These are phyloP conservation scores for Rotaria socialis DNA, from an alignment of 2,888 invertebrate genomes.

Conservation along the genomic window DNA sequence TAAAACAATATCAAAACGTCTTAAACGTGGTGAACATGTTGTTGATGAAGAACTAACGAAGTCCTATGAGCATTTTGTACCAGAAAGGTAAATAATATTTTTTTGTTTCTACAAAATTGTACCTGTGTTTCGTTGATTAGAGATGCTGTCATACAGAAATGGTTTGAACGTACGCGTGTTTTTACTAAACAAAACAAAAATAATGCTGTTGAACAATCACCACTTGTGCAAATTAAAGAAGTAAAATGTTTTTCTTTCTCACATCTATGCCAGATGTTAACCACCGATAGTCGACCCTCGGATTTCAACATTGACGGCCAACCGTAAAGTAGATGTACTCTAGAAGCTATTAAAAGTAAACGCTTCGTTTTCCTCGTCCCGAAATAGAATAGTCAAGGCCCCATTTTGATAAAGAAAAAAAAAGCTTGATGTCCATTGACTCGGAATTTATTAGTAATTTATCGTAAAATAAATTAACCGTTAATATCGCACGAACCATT, in stretches of 20 bases:
- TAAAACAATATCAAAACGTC: background rate
- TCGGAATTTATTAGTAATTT: too few species aligned
- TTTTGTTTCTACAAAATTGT: background rate
- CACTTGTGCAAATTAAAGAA: background rate
- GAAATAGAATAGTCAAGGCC: too few species aligned
- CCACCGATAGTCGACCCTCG: too few species aligned
- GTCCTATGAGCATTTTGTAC: background rate
- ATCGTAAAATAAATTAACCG: too few species aligned
- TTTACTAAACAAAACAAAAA: background rate
- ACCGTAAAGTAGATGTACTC: too few species aligned
- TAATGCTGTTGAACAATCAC: slow-evolving; percentile 11
- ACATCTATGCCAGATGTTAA: too few species aligned
- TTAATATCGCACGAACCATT: too few species aligned
- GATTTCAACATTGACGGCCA: too few species aligned
- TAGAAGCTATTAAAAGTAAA: too few species aligned
- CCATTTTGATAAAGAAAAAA: too few species aligned
- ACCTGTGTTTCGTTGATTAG: slow-evolving; percentile 58
- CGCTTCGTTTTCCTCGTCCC: too few species aligned
- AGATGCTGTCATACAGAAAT: slow-evolving; percentile 78
- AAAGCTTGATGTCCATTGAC: too few species aligned
- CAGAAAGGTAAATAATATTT: slow-evolving; percentile 47
- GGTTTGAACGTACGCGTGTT: slow-evolving; percentile 84
- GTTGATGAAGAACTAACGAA: background rate
- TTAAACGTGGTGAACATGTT: background rate
- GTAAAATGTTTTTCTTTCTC: background rate